A percentile compares a stretch with the other conserved stretches of the same genome.
phyloP scores from a whole-genome alignment of 2,888 invertebrate genomes.

The Dorcus parallelipipedus region DNA sequence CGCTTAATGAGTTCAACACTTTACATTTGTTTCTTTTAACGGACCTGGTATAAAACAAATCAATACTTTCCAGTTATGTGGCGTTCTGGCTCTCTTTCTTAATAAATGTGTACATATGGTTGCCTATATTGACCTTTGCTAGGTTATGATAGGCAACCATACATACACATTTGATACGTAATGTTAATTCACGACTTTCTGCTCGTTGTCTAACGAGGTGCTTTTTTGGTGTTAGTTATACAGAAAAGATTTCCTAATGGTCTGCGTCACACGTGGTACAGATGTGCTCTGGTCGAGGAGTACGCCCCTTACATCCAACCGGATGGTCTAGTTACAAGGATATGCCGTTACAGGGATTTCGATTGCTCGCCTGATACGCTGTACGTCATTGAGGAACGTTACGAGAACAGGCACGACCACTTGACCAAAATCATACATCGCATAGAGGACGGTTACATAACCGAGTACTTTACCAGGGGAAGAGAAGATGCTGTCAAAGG shows the following conservation, averaged over 20 bases:
- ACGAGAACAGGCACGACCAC: constrained; percentile 63
- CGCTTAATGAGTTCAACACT: too few species aligned
- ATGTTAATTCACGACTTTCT: too few species aligned
- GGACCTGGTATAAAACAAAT: too few species aligned
- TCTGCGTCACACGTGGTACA: constrained; percentile 65
- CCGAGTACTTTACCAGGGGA: constrained; percentile 64
- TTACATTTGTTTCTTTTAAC: too few species aligned
- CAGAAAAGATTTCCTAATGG: constrained; percentile 71
- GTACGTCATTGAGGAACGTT: constrained; percentile 57
- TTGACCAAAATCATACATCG: constrained; percentile 56
- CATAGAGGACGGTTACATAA: constrained; percentile 51
- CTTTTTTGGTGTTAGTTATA: constrained; percentile 5
- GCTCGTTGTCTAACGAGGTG: too few species aligned
- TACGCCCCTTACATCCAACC: constrained; percentile 72
- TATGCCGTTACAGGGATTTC: constrained; percentile 61
- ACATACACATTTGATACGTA: too few species aligned
- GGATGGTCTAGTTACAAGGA: constrained; percentile 68
- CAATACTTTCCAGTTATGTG: too few species aligned
- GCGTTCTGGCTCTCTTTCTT: too few species aligned
- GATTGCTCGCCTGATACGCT: constrained; percentile 48
- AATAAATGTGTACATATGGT: too few species aligned
- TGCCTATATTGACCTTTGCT: too few species aligned
- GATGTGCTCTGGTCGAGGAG: constrained; percentile 70
- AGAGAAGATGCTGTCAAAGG: constrained; percentile 68
- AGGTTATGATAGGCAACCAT: too few species aligned